Base-by-base conservation (phyloP, 2,888 invertebrate genomes). In the Chesias legatella region DNA sequence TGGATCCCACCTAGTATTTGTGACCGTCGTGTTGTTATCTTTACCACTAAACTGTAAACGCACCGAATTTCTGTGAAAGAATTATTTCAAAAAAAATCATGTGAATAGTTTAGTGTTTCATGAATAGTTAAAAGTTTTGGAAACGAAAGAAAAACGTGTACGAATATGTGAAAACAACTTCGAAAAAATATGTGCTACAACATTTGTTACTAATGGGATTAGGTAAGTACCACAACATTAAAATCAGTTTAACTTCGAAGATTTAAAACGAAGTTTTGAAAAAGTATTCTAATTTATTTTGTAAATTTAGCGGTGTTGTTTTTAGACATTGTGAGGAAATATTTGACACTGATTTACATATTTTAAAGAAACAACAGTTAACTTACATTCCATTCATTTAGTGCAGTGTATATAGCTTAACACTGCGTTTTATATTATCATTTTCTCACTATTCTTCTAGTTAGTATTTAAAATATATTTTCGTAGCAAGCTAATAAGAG, bases 201-300 rank as follows among this genome's bases (percentile, higher is more conserved):
- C 46, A 58, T 51, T 48, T 36, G 39, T 37, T 51, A 53, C 63
- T 70, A 63, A 79, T 79, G 79, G 77, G 67, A 63, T 52, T 63
- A 44, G 72, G 76, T 76, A 27, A 63, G 74, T 64, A 24, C 9
- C 7, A 11, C 8, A 27, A 7, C 7, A 13, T 10, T n/a, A n/a
- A n/a, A n/a, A n/a, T n/a, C n/a, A n/a, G n/a, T n/a, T n/a, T n/a
- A n/a, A n/a, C n/a, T n/a, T n/a, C n/a, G n/a, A n/a, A n/a, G n/a
- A n/a, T n/a, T n/a, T n/a, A n/a, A n/a, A n/a, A n/a, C n/a, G n/a
- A n/a, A n/a, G n/a, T n/a, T n/a, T n/a, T n/a, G n/a, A n/a, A n/a
- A n/a, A n/a, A n/a, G n/a, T n/a, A n/a, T n/a, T n/a, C n/a, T n/a
- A n/a, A n/a, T n/a, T n/a, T n/a, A n/a, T n/a, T n/a, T n/a, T n/a